Conservation (phyloP, 2,888 invertebrate species). For the Polydrusus tereticollis region DNA sequence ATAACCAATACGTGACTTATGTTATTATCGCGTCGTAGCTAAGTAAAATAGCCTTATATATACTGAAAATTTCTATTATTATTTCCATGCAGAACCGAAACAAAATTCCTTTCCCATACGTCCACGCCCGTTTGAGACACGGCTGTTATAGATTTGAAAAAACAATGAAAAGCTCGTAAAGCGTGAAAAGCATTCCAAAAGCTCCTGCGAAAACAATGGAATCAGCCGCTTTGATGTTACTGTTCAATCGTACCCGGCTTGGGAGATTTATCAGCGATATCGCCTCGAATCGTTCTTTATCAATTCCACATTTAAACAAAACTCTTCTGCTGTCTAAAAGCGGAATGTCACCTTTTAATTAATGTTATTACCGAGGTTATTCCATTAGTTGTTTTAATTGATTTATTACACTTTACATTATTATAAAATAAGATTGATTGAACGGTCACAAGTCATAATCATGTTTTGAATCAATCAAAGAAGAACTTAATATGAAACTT, state of each 20-base stretch:
- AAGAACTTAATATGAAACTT: too few species aligned
- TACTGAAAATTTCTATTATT: background rate
- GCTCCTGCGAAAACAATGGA: slow-evolving; percentile 19
- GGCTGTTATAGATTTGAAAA: slow-evolving; percentile 21
- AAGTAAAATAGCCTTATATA: background rate
- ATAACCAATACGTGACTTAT: background rate
- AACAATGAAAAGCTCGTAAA: slow-evolving; percentile 24
- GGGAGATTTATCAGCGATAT: slow-evolving; percentile 19
- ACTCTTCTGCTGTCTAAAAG: background rate
- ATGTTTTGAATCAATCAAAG: too few species aligned
- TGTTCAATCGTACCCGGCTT: slow-evolving; percentile 11
- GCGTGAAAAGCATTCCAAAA: slow-evolving; percentile 23
- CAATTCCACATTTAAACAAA: slow-evolving; percentile 14
- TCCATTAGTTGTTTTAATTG: too few species aligned
- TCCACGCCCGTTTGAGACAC: slow-evolving; percentile 7
- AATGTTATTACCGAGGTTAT: background rate
- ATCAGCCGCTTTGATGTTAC: slow-evolving; percentile 22
- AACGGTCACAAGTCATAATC: too few species aligned
- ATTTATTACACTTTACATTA: too few species aligned
- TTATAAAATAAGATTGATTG: too few species aligned
- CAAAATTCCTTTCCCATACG: slow-evolving; percentile 16
- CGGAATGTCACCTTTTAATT: slow-evolving; percentile 17
- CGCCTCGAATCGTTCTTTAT: slow-evolving; percentile 18
- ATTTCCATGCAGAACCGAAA: slow-evolving; percentile 1
- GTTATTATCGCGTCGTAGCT: background rate